Evolutionary conservation across 2,797 vertebrate species (phyloP), one percentile per base, ranked within the genome.

Genomic region (Malacoctenus gilli): DNA sequence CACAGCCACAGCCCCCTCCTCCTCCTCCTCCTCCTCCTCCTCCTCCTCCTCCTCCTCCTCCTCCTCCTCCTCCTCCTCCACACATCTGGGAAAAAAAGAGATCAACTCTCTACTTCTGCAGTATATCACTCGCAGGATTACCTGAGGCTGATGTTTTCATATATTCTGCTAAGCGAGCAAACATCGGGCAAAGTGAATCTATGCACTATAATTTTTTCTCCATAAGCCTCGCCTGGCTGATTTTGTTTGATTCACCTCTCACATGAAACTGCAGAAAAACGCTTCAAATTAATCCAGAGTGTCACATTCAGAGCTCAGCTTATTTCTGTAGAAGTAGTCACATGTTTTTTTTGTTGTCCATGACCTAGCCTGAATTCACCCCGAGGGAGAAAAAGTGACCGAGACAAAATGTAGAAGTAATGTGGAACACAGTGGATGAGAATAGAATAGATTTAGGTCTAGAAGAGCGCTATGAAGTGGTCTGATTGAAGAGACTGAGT

Each of bases 241-340:
- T 30, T 44, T 50, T 19, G 22, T 21, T 31, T 55, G 20, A 69
- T 64, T 50, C 35, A n/a, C 37, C 14, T 11, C 15, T 49, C 10
- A 12, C 52, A 19, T 57, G 23, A 66, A 35, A 72, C 42, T 46
- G 65, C 56, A 75, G 34, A 74, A 44, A 37, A 44, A 14, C 8
- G 41, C 22, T 59, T 38, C 35, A 76, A 72, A 67, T 77, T 40
- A 69, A 82, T 70, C 72, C 63, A 51, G 49, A 47, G 58, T 42
- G 46, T 48, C 57, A 55, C 43, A 71, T 48, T 39, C 59, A 57
- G 59, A 79, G 51, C 23, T 61, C 32, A 38, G 47, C 46, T 32
- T 21, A 43, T 39, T 59, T 52, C 20, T 36, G 36, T 36, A 53
- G 59, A 43, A 67, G 59, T 22, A 4, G n/a, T 4, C n/a, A n/a